Evolutionary conservation across 30 jellyfish, hydroid and myxozoan genomes (phyloP).

Genomic region (Aurelia sp.): DNA sequence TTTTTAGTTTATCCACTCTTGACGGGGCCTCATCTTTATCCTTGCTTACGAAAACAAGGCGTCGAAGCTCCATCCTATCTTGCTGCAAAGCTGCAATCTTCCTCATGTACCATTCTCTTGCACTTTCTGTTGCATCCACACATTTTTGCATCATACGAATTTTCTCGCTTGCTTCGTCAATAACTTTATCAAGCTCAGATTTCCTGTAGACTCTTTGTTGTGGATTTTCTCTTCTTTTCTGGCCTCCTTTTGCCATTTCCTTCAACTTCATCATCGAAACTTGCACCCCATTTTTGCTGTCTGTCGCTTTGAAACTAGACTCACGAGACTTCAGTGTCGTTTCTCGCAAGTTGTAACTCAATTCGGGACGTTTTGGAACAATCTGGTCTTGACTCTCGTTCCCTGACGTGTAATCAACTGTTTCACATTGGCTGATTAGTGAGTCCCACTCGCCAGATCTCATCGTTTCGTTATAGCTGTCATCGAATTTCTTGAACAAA

Average conservation of each 20-base stretch:
- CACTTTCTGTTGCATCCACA: conserved; percentile 47
- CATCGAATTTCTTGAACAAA: background rate
- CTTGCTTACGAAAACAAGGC: conserved; percentile 49
- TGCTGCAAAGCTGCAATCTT: conserved; percentile 43
- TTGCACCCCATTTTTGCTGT: background rate
- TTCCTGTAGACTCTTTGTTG: conserved; percentile 24
- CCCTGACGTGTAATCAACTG: conserved; percentile 17
- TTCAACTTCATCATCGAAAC: background rate
- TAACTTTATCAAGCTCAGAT: conserved; percentile 28
- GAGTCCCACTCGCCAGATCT: conserved; percentile 23
- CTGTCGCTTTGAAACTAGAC: background rate
- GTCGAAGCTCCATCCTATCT: conserved; percentile 60
- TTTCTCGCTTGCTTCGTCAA: conserved; percentile 43
- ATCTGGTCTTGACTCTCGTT: background rate
- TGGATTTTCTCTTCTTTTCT: background rate
- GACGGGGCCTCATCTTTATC: conserved; percentile 29
- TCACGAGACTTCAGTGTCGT: background rate
- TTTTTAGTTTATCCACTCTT: conserved; percentile 16
- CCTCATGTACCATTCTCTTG: conserved; percentile 46
- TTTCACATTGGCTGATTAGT: conserved; percentile 33
- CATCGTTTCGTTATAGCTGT: background rate
- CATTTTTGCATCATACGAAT: conserved; percentile 60
- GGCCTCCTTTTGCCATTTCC: background rate
- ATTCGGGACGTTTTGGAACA: background rate
- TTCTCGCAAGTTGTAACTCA: background rate